Conservation (phyloP, 1,140 invertebrate species). For the Cyclargus thomasi region DNA sequence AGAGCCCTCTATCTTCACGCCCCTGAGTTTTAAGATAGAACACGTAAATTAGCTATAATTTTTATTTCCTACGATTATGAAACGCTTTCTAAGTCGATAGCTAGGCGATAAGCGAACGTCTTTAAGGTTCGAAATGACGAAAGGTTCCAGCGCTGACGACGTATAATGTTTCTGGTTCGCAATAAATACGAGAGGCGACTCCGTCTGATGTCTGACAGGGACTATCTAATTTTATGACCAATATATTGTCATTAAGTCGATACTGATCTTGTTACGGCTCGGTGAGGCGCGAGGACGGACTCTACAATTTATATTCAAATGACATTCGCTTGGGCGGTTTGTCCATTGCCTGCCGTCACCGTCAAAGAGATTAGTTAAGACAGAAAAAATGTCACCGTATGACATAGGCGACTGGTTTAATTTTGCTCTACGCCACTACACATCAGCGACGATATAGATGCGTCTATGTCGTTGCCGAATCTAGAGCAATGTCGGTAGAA, state of each 20-base stretch:
- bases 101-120: constrained; percentile 40
- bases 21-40: constrained; percentile 64
- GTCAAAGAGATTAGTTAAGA: no score
- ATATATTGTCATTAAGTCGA: constrained; percentile 75
- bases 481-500: no score
- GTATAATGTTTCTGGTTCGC: constrained; percentile 70
- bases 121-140: constrained; percentile 55
- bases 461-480: no score
- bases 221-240: constrained; percentile 75
- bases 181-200: constrained; percentile 66
- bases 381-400: no score
- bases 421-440: no score
- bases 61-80: constrained; percentile 60
- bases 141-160: constrained; percentile 45
- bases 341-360: no score
- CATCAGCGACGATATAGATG: no score
- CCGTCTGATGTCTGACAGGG: constrained; percentile 60
- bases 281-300: constrained; percentile 58
- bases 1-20: constrained; percentile 28
- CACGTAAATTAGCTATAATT: constrained; percentile 72
- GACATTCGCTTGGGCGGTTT: constrained; percentile 67
- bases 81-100: constrained; percentile 48
- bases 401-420: no score
- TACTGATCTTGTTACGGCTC: constrained; percentile 75
- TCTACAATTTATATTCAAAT: constrained; percentile 72